Base-by-base conservation (phyloP, 2,113 vertebrate genomes). In the Fulica atra region DNA sequence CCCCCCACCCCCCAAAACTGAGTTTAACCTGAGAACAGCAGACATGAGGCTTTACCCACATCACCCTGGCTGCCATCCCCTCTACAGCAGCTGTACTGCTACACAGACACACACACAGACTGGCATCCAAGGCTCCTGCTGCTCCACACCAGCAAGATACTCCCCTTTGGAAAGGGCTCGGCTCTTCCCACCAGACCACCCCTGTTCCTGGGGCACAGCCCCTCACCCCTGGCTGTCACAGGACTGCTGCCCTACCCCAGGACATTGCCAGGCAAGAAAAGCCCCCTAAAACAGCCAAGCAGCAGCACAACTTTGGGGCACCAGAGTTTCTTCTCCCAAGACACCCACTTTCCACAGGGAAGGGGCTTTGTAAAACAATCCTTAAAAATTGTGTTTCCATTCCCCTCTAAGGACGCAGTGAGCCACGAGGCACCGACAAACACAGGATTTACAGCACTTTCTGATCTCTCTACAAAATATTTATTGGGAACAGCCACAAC, bases 401-500 rank as follows among this genome's bases (percentile, higher is more conserved):
- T 66, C 13, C 42, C 42, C 31, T 53, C 38, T 46, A 73, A 46
- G 68, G 76, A 77, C 86, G 23, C 70, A 88, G 21, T 48, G 83
- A 76, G 50, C 33, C 33, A 3, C 48, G 81, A 12, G 65, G 56
- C 59, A 77, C 29, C 19, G 61, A 84, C 61, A 91, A 93, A 96
- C 0, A n/a, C 40, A 95, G 59, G 84, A 76, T 50, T 92, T 95
- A 94, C 56, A 94, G 80, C 73, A 94, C 81, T 91, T 56, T 0
- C 17, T 79, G 51, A 77, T 77, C 42, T 93, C 82, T 93, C 95
- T 96, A 96, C 60, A 94, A 97, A 96, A 83, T 89, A 88, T 97
- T 97, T 97, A 97, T 96, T 96, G 71, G 51, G 94, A 92, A 93
- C 94, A 95, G 68, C 91, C 92, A 94, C 81, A 93, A 95, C 80